phyloP scores from a whole-genome alignment of 2,113 vertebrate species.

The Opisthocomus hoazin region DNA sequence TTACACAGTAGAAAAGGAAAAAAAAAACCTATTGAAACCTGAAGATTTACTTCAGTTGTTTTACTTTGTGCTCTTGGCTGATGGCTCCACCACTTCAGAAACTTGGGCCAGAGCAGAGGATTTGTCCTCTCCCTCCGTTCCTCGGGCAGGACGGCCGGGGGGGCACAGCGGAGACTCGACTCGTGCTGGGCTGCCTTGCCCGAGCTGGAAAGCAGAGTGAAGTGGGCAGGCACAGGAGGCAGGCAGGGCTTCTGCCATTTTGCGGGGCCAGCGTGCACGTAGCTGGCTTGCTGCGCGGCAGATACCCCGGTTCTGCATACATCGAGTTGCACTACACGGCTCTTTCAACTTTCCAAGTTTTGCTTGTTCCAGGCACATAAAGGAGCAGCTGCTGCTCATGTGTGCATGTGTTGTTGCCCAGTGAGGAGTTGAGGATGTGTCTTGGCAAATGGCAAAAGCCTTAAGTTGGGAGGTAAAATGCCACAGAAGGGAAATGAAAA shows the following conservation, averaged over 20 bases:
- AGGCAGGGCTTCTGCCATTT: background rate
- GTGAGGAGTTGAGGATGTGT: conserved; percentile 21
- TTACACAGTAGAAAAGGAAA: background rate
- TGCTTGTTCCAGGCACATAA: conserved; percentile 46
- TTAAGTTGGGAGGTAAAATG: conserved; percentile 42
- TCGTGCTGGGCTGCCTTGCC: background rate
- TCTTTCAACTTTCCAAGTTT: background rate
- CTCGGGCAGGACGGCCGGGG: rapidly evolving
- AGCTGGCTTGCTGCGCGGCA: background rate
- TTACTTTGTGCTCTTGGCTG: background rate
- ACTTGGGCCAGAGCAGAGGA: background rate
- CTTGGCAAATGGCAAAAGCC: conserved; percentile 24
- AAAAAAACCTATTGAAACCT: background rate
- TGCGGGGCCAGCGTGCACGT: background rate
- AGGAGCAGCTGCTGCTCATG: conserved; percentile 52
- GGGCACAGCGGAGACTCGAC: background rate
- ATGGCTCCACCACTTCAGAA: background rate
- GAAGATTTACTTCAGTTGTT: background rate
- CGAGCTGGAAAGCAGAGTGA: background rate
- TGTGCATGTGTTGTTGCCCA: background rate
- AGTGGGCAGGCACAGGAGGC: background rate
- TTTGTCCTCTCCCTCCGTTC: background rate
- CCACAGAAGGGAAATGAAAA: background rate
- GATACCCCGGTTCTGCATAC: background rate
- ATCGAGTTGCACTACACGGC: background rate